Conservation (phyloP, 2,113 vertebrate genomes). For the Mesitornis unicolor region DNA sequence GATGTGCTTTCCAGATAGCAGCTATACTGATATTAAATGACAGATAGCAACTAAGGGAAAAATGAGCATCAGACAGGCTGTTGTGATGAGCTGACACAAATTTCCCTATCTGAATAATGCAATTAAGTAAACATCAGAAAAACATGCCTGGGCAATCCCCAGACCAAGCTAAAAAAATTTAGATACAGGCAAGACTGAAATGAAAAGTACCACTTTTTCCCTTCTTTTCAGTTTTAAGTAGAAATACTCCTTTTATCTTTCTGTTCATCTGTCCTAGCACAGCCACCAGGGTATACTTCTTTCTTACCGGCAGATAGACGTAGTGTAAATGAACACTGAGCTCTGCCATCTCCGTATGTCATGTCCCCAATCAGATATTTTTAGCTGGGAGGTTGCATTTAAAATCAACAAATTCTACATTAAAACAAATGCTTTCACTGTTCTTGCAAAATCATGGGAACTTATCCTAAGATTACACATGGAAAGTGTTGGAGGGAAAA, state of each 20-base stretch:
- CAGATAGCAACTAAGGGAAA: background rate
- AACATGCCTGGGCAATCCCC: background rate
- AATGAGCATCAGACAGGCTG: background rate
- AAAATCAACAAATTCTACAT: background rate
- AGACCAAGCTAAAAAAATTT: background rate
- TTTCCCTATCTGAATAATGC: background rate
- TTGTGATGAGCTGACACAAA: background rate
- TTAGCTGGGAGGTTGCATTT: background rate
- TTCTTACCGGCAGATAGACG: background rate
- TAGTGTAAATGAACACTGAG: background rate
- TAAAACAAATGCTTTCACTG: background rate
- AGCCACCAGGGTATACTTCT: background rate
- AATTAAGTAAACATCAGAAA: constrained; percentile 15
- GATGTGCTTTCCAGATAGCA: background rate
- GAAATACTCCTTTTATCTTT: background rate
- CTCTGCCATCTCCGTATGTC: background rate
- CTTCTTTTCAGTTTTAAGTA: background rate
- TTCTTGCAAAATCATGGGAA: background rate
- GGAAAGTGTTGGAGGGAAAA: background rate
- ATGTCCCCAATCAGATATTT: background rate
- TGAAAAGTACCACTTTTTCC: background rate
- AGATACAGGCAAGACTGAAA: background rate
- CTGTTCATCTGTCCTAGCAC: background rate
- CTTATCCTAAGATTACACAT: background rate
- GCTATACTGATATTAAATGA: background rate